Conservation (phyloP, 2,888 invertebrate genomes). For the Nemoura dubitans region DNA sequence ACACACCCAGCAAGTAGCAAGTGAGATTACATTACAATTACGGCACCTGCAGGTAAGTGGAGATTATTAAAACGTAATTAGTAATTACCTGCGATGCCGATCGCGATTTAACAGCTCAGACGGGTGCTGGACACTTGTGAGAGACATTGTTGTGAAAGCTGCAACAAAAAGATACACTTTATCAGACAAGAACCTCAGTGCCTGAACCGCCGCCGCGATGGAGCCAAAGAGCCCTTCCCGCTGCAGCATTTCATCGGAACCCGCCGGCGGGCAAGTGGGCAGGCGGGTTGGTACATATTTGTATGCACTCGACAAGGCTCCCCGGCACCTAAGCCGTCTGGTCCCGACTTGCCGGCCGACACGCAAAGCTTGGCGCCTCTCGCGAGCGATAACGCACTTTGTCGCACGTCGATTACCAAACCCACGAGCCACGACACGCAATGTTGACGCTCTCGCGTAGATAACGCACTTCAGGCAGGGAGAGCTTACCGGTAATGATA, state of each 20-base stretch:
- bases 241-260: conserved; percentile 40
- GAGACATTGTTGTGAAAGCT: conserved; percentile 52
- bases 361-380: not conserved
- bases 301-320: not conserved
- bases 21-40: no score
- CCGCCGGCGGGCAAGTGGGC: conserved; percentile 46
- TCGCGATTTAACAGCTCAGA: conserved; percentile 47
- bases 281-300: not conserved
- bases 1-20: no score
- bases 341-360: not conserved
- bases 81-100: conserved; percentile 45
- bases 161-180: conserved; percentile 46
- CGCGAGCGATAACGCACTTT: not conserved
- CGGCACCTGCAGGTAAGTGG: no score
- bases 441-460: not conserved
- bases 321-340: not conserved
- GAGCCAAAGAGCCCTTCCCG: no score
- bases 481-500: not conserved
- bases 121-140: conserved; percentile 51
- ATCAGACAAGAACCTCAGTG: conserved; percentile 15
- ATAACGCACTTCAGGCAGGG: not conserved
- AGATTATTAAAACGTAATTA: not conserved
- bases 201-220: not conserved
- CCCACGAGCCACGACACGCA: not conserved
- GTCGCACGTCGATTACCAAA: not conserved